A percentile compares a stretch with the other conserved stretches of the same genome.
Evolutionary conservation across 2,113 vertebrate species (phyloP).

Genomic region (Lophius piscatorius): DNA sequence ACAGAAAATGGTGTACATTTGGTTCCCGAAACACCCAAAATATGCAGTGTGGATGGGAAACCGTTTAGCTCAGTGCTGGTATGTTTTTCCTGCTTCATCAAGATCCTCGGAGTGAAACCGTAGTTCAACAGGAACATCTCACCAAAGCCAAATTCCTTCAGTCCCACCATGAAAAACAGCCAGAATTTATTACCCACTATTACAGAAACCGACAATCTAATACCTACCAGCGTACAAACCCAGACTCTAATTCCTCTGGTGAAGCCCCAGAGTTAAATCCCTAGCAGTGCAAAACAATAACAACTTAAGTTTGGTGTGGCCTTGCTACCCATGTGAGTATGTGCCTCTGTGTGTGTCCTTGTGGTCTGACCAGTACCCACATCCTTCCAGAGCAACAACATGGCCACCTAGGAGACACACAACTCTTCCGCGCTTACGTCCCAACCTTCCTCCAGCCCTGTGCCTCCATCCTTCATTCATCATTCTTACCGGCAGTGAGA

Average conservation of each 20-base stretch:
- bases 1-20: constrained; percentile 32
- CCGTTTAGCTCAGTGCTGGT: constrained; percentile 7
- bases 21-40: constrained; percentile 39
- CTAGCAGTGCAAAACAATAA: constrained; percentile 58
- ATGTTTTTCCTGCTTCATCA: constrained; percentile 56
- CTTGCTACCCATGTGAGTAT: constrained; percentile 17
- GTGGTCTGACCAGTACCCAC: constrained; percentile 71
- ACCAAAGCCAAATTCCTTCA: constrained; percentile 53
- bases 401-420: constrained; percentile 70
- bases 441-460: constrained; percentile 27
- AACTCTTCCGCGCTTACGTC: constrained; percentile 51
- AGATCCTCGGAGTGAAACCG: constrained; percentile 32
- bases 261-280: constrained; percentile 40
- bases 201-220: constrained; percentile 54
- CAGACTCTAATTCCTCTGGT: constrained; percentile 39
- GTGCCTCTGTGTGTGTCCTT: constrained; percentile 45
- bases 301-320: constrained; percentile 31
- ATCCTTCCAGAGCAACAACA: constrained; percentile 62
- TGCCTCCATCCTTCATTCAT: constrained; percentile 36
- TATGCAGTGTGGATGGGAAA: constrained; percentile 30
- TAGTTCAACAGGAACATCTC: constrained; percentile 53
- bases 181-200: constrained; percentile 65
- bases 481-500: constrained; percentile 35
- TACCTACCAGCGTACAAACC: constrained; percentile 30
- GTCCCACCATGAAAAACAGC: constrained; percentile 55